phyloP scores from a whole-genome alignment of 1,140 invertebrate genomes.

The Brachionus koreanus region DNA sequence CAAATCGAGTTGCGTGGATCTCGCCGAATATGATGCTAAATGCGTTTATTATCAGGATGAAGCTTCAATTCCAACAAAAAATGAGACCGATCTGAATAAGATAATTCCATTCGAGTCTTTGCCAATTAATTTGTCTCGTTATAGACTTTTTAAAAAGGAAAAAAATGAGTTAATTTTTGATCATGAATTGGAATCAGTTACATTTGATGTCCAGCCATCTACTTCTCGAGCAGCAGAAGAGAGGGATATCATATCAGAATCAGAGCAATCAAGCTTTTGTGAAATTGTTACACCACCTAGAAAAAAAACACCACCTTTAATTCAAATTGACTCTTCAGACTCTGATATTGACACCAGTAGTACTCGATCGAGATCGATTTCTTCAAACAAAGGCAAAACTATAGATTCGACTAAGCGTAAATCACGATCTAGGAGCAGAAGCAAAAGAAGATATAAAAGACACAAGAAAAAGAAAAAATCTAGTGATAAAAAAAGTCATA shows the following conservation, averaged over 20 bases:
- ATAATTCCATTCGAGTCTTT: neutral
- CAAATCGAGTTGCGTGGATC: conserved; percentile 18
- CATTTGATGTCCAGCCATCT: neutral
- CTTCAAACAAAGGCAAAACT: neutral
- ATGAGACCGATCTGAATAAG: neutral
- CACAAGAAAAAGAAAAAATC: neutral
- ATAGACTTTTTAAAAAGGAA: conserved; percentile 28
- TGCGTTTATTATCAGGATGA: conserved; percentile 21
- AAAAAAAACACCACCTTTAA: neutral
- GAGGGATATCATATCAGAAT: neutral
- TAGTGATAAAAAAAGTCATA: neutral
- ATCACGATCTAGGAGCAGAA: neutral
- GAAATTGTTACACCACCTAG: conserved; percentile 34
- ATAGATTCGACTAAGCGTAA: neutral
- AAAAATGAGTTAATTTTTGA: neutral
- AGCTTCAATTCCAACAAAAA: neutral
- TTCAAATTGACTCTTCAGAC: neutral
- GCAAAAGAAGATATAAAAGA: neutral
- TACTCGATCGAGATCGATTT: neutral
- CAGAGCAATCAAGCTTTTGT: conserved; percentile 35
- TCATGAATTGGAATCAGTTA: neutral
- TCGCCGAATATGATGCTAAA: conserved; percentile 27
- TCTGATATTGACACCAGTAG: neutral
- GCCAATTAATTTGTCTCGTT: conserved; percentile 12
- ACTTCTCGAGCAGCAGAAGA: conserved; percentile 3